Base-by-base conservation (phyloP, 2,888 invertebrate species). In the Tillus elongatus region DNA sequence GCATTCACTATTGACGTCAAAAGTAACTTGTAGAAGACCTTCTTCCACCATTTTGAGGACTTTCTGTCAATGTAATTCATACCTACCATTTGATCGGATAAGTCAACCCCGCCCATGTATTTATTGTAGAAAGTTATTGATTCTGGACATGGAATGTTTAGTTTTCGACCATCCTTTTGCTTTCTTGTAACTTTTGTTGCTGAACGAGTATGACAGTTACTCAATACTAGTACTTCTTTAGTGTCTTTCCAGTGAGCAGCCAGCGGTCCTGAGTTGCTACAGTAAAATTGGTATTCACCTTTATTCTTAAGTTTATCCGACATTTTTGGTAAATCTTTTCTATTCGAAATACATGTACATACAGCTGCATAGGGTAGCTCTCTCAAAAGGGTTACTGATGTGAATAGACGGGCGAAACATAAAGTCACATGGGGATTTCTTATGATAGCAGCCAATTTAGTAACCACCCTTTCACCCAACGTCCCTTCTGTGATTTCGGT, bases 391-490 rank as follows among this genome's bases (percentile, higher is more conserved):
- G 15, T 8, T n/a, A n/a, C n/a, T n/a, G n/a, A n/a, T n/a, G n/a
- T n/a, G n/a, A n/a, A n/a, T n/a, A 26, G 41, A 41, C 38, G 13
- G 30, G 38, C 36, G 15, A 43, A 43, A 31, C 39, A 38, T 11
- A 43, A 13, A 4, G 33, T 12, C 4, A 40, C 32, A 36, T 40
- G 30, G 4, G 14, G 15, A 11, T 32, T 11, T 13, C 24, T 11
- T 2, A 37, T 35, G 32, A 35, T 35, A 2, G 14, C 11, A 15
- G 30, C 15, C 27, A 41, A 36, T 36, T 35, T 41, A 35, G 36
- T 44, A 30, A 50, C 43, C 19, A 51, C 47, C 35, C 45, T 40
- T 42, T 49, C 49, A 36, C 41, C 54, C 33, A 56, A 13, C 4
- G 40, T 38, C 2, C 53, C 50, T 15, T 3, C 15, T 35, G 1